Percentiles rank a stretch among this genome's conserved stretches.
These are phyloP conservation scores for Atherinomorus stipes DNA, from an alignment of 2,113 vertebrate genomes.

Conservation along the genomic window DNA sequence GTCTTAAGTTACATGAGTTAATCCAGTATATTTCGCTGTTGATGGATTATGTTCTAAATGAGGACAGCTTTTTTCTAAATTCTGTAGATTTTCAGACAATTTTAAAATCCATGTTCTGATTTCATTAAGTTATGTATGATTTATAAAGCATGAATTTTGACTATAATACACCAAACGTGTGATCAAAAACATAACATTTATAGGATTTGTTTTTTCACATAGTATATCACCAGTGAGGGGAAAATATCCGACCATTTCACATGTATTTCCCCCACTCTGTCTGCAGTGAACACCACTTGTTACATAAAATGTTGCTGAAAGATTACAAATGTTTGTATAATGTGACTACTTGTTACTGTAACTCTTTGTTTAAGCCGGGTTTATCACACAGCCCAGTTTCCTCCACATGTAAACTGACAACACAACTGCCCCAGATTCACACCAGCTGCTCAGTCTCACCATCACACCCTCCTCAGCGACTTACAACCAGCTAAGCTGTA, in stretches of 20 bases:
- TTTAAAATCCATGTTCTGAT: too few relatives aligned
- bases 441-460: slow-evolving; percentile 51
- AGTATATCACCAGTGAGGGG: too few relatives aligned
- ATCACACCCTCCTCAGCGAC: slow-evolving; percentile 17
- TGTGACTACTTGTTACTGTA: neutral
- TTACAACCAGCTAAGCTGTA: slow-evolving; percentile 62
- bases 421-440: slow-evolving; percentile 58
- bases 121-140: too few relatives aligned
- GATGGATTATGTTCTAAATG: too few relatives aligned
- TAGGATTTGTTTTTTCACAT: too few relatives aligned
- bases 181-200: neutral
- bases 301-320: neutral
- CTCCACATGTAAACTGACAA: slow-evolving; percentile 16
- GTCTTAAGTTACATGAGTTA: too few relatives aligned
- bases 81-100: too few relatives aligned
- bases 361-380: neutral
- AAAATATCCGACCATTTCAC: too few relatives aligned
- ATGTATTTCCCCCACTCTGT: too few relatives aligned
- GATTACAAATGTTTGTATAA: neutral
- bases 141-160: too few relatives aligned
- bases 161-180: neutral
- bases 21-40: too few relatives aligned
- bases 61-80: too few relatives aligned
- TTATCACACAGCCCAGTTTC: neutral
- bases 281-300: neutral